Conservation (phyloP, 2,113 vertebrate species). For the Electrona antarctica region DNA sequence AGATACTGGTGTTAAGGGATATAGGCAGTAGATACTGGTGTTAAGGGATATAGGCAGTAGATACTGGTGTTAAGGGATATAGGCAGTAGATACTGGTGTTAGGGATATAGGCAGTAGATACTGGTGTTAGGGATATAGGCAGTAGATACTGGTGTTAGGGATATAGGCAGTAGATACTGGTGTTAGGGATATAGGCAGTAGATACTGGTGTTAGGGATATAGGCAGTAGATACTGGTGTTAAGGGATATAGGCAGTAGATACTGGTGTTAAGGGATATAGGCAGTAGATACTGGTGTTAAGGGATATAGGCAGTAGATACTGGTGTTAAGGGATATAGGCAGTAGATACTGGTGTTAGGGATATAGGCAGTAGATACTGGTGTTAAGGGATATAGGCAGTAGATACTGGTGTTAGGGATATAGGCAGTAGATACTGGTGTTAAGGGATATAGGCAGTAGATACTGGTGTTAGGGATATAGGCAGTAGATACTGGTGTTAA, state of each 20-base stretch:
- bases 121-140: conserved; percentile 8
- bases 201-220: background rate
- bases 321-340: conserved; percentile 10
- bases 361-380: conserved; percentile 1
- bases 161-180: conserved; percentile 1
- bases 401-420: background rate
- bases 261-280: conserved; percentile 8
- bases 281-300: background rate
- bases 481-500: background rate
- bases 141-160: background rate
- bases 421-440: background rate
- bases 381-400: conserved; percentile 9
- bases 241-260: conserved; percentile 7
- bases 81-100: background rate
- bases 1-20: background rate
- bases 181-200: conserved; percentile 7
- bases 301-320: conserved; percentile 3
- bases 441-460: conserved; percentile 11
- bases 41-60: conserved; percentile 9
- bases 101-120: conserved; percentile 5
- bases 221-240: background rate
- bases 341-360: background rate
- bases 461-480: conserved; percentile 3
- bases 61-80: background rate
- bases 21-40: background rate